phyloP scores from a whole-genome alignment of 2,888 invertebrate species.

The Liodrosophila aerea region DNA sequence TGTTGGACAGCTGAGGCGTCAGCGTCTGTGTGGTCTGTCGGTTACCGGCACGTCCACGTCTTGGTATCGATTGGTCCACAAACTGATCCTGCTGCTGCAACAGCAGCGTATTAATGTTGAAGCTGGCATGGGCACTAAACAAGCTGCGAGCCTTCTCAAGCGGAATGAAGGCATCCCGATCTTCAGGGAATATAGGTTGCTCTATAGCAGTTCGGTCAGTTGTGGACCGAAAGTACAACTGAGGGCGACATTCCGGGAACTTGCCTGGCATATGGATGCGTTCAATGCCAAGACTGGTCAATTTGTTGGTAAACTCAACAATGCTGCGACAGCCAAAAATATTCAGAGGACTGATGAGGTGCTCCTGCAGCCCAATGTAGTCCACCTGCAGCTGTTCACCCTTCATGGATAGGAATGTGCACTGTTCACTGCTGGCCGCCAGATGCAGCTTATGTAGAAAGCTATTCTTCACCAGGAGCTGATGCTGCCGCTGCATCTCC shows the following conservation, averaged over 20 bases:
- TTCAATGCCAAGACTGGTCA: slow-evolving; percentile 32
- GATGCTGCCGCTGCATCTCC: not conserved
- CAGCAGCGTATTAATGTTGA: slow-evolving; percentile 26
- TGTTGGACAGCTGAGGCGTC: slow-evolving; percentile 13
- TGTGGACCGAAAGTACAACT: no score
- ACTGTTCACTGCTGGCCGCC: slow-evolving; percentile 14
- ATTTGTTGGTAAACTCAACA: slow-evolving; percentile 18
- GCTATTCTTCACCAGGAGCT: not conserved
- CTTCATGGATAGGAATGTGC: slow-evolving; percentile 23
- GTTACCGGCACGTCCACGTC: slow-evolving; percentile 37
- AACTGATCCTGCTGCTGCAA: slow-evolving; percentile 23
- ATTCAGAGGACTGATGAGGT: slow-evolving; percentile 25
- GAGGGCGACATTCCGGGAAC: not conserved
- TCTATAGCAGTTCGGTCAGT: not conserved
- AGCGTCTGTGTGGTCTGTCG: slow-evolving; percentile 3
- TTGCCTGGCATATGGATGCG: not conserved
- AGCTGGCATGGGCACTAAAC: slow-evolving; percentile 24
- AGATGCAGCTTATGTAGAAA: slow-evolving; percentile 49
- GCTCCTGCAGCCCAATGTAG: slow-evolving; percentile 49
- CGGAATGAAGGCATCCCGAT: not conserved
- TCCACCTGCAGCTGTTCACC: slow-evolving; percentile 36
- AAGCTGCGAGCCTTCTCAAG: slow-evolving; percentile 41
- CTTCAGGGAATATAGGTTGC: no score
- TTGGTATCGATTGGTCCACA: slow-evolving; percentile 16
- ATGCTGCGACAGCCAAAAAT: slow-evolving; percentile 35